Conservation (phyloP, 1,140 invertebrate species). For the Holotrichia oblita region DNA sequence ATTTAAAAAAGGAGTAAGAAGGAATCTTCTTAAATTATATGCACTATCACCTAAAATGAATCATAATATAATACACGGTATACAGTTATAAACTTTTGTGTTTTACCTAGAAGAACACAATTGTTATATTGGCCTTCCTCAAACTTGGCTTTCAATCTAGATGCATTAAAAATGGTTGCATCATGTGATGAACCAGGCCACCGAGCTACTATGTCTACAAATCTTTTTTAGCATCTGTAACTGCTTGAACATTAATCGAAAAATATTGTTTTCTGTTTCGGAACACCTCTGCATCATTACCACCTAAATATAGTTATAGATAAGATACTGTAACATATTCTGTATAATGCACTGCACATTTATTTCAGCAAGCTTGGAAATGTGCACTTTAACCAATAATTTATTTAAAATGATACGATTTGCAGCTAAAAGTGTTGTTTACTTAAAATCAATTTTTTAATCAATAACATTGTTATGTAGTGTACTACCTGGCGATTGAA, state of each 20-base stretch:
- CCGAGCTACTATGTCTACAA: constrained; percentile 58
- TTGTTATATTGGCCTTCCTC: constrained; percentile 36
- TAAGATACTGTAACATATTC: neutral
- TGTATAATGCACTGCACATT: neutral
- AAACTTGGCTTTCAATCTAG: constrained; percentile 37
- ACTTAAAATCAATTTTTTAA: neutral
- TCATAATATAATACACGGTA: constrained; percentile 54
- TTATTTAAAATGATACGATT: too few relatives aligned
- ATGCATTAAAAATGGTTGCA: constrained; percentile 44
- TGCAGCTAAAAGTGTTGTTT: neutral
- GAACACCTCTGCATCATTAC: constrained; percentile 15
- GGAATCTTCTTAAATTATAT: constrained; percentile 43
- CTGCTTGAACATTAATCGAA: constrained; percentile 60
- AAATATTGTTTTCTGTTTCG: constrained; percentile 59
- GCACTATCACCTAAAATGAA: constrained; percentile 43
- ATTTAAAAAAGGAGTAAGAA: constrained; percentile 54
- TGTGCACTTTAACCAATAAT: neutral
- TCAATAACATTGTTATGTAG: neutral
- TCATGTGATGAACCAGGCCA: constrained; percentile 54
- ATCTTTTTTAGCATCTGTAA: constrained; percentile 56
- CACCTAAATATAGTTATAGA: neutral
- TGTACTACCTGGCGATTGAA: constrained; percentile 52
- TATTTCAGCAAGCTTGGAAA: neutral
- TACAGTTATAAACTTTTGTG: constrained; percentile 52
- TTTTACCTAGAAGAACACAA: constrained; percentile 48